Percentiles rank a stretch among this genome's conserved stretches.
These are phyloP conservation scores for Echinops telfairi DNA, from an alignment of 2,113 vertebrate genomes.

Conservation along the genomic window DNA sequence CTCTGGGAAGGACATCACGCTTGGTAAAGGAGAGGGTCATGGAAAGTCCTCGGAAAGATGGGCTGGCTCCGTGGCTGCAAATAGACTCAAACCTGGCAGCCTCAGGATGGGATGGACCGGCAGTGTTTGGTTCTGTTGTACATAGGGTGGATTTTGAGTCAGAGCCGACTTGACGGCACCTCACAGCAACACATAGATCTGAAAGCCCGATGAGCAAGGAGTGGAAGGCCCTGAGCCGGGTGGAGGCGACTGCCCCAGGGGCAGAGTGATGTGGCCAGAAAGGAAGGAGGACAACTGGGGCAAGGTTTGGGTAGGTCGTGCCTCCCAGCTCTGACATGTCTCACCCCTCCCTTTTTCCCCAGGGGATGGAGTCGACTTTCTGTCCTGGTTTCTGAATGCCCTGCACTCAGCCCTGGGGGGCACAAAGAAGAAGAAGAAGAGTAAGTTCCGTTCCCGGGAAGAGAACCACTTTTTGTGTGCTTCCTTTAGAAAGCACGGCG, in stretches of 20 bases:
- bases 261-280: not conserved
- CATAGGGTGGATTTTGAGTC: too few relatives aligned
- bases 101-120: too few relatives aligned
- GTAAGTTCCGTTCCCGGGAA: constrained; percentile 83
- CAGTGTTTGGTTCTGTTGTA: too few relatives aligned
- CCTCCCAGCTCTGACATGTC: not conserved
- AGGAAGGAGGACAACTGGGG: not conserved
- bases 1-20: too few relatives aligned
- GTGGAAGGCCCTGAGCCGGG: not conserved
- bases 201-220: not conserved
- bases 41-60: too few relatives aligned
- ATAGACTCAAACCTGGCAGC: too few relatives aligned
- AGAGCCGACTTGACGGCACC: too few relatives aligned
- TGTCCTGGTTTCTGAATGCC: constrained; percentile 98
- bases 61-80: too few relatives aligned
- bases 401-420: constrained; percentile 95
- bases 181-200: not conserved
- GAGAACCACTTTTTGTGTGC: not conserved
- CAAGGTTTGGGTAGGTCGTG: not conserved
- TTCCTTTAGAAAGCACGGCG: not conserved
- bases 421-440: constrained; percentile 96
- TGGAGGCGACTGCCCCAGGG: not conserved
- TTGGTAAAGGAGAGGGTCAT: too few relatives aligned
- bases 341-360: not conserved
- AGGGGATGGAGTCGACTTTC: constrained; percentile 98